These are phyloP conservation scores for Thalassophryne amazonica DNA, from an alignment of 2,797 vertebrate species.

Conservation along the genomic window DNA sequence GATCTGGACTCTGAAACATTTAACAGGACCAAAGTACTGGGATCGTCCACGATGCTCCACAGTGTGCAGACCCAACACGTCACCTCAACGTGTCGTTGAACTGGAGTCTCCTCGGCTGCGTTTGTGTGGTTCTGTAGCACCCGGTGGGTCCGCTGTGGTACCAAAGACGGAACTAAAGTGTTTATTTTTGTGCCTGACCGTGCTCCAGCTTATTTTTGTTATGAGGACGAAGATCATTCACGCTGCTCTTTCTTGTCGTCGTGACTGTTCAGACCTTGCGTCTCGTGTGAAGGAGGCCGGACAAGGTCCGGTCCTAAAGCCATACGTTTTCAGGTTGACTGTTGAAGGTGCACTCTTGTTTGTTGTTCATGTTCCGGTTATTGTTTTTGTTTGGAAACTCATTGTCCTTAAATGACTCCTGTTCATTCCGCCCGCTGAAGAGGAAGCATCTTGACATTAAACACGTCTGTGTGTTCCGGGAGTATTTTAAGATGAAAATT, in stretches of 20 bases:
- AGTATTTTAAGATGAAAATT: not conserved
- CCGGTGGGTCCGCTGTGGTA: too few relatives aligned
- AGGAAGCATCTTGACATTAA: conserved; percentile 25
- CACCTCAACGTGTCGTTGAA: too few relatives aligned
- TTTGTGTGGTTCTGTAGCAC: too few relatives aligned
- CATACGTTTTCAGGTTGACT: conserved; percentile 61
- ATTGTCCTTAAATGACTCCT: conserved; percentile 47
- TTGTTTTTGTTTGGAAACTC: conserved; percentile 12
- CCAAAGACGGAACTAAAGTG: conserved; percentile 66
- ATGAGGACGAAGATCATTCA: conserved; percentile 15
- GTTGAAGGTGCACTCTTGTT: conserved; percentile 46
- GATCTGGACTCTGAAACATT: too few relatives aligned
- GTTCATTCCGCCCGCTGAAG: conserved; percentile 20
- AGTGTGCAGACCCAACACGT: too few relatives aligned
- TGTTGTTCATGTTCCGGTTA: conserved; percentile 10
- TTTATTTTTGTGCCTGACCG: conserved; percentile 66
- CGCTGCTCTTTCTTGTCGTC: conserved; percentile 51
- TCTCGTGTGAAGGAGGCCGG: conserved; percentile 31
- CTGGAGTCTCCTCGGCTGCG: too few relatives aligned
- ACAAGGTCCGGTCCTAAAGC: conserved; percentile 63
- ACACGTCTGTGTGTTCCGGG: not conserved
- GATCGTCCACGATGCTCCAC: too few relatives aligned
- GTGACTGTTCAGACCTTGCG: conserved; percentile 22
- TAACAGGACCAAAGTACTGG: too few relatives aligned
- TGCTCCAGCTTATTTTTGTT: conserved; percentile 50